Percentiles rank a stretch among this genome's conserved stretches.
Evolutionary conservation across 2,113 vertebrate genomes (phyloP).

Genomic region (Lepidothrix coronata): DNA sequence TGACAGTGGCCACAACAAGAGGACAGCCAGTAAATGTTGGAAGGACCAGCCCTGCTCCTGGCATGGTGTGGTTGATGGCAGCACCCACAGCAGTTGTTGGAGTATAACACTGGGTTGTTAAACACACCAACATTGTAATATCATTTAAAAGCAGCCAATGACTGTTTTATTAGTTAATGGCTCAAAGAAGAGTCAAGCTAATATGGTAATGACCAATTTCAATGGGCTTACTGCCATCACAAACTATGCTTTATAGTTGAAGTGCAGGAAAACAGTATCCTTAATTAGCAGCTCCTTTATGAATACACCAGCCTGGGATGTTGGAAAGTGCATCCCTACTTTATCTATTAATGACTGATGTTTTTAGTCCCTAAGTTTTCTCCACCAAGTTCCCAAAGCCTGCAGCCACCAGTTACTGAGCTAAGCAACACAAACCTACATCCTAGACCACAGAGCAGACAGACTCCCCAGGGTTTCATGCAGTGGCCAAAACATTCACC

Average conservation of each 20-base stretch:
- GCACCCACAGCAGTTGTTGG: not conserved
- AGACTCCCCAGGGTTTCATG: not conserved
- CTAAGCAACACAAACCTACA: not conserved
- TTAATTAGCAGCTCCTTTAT: conserved; percentile 65
- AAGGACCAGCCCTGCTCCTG: not conserved
- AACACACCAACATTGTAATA: not conserved
- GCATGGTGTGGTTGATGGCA: not conserved
- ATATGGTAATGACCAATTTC: conserved; percentile 62
- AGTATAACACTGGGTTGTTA: not conserved
- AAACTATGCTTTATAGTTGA: conserved; percentile 47
- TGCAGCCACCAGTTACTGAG: not conserved
- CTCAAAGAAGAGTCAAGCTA: conserved; percentile 49
- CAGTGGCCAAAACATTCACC: not conserved
- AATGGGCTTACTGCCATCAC: conserved; percentile 44
- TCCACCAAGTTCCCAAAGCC: not conserved
- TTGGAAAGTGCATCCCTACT: not conserved
- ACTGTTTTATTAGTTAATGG: conserved; percentile 69
- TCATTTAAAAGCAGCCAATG: conserved; percentile 63
- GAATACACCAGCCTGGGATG: not conserved
- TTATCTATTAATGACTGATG: not conserved
- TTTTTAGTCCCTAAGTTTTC: not conserved
- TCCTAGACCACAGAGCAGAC: not conserved
- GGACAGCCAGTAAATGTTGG: not conserved
- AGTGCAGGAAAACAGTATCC: conserved; percentile 14
- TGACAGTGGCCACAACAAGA: not conserved